Evolutionary conservation across 2,888 invertebrate genomes (phyloP), one percentile per base, ranked within the genome.

Genomic region (Achlya flavicornis): DNA sequence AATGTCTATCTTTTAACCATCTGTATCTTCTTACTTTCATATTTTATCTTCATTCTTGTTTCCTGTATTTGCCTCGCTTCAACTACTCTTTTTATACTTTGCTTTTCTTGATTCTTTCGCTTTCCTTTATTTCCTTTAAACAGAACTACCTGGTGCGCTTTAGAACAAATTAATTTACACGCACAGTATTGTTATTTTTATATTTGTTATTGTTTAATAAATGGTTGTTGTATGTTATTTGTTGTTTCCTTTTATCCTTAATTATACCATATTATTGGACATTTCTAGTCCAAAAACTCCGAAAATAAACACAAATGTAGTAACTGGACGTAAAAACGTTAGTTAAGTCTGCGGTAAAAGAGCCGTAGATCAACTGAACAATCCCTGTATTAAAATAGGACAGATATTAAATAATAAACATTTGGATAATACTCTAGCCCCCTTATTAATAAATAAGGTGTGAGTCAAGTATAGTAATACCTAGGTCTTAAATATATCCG

Each of bases 71-170:
- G 57, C 16, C 14, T 43, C n/a, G 7, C 57, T 61, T 38, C 35
- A 6, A 3, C 32, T 57, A 33, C 14, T 63, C 16, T 61, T 32
- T n/a, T n/a, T 46, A 46, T 46, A 41, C 58, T 63, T 46, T 41
- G 58, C 12, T 46, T 57, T 10, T 64, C 62, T 58, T 61, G 38
- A 62, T 11, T 63, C 38, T 38, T 61, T 48, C 63, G 32, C n/a
- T 26, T 64, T 63, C 67, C 53, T 62, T 32, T 58, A 43, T 43
- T 63, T 63, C 58, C 57, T 65, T 19, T 63, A 16, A 38, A 58
- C 53, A 63, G 75, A 80, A 81, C 84, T 86, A 84, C 87, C 86
- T 84, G 83, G 88, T 89, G 86, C 86, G 79, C 80, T 81, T 81
- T 86, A 87, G 77, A 74, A 77, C 71, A 74, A 78, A 69, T 67